Evolutionary conservation across 2,113 vertebrate genomes (phyloP).

Genomic region (Panthera leo): DNA sequence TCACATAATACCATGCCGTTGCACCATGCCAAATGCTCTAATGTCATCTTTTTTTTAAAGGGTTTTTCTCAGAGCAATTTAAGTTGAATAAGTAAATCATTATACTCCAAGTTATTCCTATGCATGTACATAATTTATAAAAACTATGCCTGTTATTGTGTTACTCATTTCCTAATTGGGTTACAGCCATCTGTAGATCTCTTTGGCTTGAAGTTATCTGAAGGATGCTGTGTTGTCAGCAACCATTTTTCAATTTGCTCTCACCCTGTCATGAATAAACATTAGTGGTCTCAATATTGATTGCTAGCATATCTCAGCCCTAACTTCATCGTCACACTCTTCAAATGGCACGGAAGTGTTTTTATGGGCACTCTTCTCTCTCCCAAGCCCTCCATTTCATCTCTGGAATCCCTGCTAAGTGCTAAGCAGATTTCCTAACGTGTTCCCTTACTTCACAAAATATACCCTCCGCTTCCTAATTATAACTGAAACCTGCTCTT

Average conservation of each 20-base stretch:
- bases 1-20: neutral
- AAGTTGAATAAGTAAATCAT: conserved; percentile 30
- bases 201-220: conserved; percentile 11
- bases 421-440: conserved; percentile 16
- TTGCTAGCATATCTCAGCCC: neutral
- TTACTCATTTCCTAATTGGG: neutral
- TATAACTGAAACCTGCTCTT: neutral
- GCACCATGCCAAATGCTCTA: neutral
- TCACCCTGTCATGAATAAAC: conserved; percentile 34
- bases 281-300: neutral
- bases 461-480: neutral
- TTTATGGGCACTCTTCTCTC: neutral
- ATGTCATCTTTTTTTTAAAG: conserved; percentile 10
- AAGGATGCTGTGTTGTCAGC: conserved; percentile 33
- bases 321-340: neutral
- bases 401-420: neutral
- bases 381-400: neutral
- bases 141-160: neutral
- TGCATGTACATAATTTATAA: neutral
- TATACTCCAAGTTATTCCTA: conserved; percentile 26
- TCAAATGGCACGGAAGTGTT: neutral
- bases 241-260: conserved; percentile 33
- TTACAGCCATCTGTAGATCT: conserved; percentile 34
- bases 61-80: conserved; percentile 8
- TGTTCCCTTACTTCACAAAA: neutral